Evolutionary conservation across 64 coral and sea anemone species (phyloP).

Genomic region (Pocillopora verrucosa): DNA sequence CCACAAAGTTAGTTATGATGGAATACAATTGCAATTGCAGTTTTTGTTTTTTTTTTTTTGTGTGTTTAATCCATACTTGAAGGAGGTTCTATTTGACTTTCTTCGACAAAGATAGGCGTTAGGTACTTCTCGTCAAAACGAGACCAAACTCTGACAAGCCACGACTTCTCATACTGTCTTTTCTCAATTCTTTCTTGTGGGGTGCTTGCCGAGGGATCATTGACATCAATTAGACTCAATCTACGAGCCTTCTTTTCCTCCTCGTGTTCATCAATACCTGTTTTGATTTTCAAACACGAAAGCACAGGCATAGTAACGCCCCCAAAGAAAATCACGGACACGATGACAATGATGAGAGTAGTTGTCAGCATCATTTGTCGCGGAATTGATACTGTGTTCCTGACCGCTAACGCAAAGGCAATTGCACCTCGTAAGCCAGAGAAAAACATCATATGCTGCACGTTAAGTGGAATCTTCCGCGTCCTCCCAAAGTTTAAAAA

Average conservation of each 20-base stretch:
- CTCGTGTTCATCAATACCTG: conserved; percentile 79
- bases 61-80: conserved; percentile 7
- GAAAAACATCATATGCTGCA: conserved; percentile 98
- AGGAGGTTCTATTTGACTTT: conserved; percentile 48
- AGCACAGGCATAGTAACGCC: conserved; percentile 81
- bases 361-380: conserved; percentile 99
- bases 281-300: conserved; percentile 78
- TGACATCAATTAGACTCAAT: conserved; percentile 92
- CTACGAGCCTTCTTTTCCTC: conserved; percentile 90
- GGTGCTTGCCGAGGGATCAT: conserved; percentile 90
- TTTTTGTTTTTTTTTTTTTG: too few relatives aligned
- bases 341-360: conserved; percentile 86
- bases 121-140: conserved; percentile 96
- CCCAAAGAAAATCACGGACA: conserved; percentile 93
- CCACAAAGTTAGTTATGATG: too few relatives aligned
- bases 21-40: too few relatives aligned
- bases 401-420: conserved; percentile 92
- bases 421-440: conserved; percentile 94
- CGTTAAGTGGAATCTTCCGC: conserved; percentile 80
- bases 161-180: conserved; percentile 93
- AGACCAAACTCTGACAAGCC: conserved; percentile 92
- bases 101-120: conserved; percentile 95
- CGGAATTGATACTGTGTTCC: conserved; percentile 96
- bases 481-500: conserved; percentile 85
- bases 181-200: conserved; percentile 93